A percentile compares a stretch with the other conserved stretches of the same genome.
phyloP scores from a whole-genome alignment of 2,113 vertebrate species.

The Catharus fuscescens region DNA sequence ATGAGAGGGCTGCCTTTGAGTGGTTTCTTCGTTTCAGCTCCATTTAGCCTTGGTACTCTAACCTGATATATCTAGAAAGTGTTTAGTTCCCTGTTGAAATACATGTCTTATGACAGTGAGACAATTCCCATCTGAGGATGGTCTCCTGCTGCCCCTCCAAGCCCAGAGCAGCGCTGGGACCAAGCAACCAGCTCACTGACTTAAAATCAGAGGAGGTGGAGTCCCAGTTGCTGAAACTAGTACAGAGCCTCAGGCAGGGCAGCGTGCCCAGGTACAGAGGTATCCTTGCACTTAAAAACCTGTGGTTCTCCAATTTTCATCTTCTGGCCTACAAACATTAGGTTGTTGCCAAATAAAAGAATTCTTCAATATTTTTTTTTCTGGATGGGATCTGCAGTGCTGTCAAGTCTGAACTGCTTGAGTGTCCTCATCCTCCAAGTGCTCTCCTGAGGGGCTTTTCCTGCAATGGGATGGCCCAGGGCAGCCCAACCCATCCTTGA shows the following conservation, averaged over 20 bases:
- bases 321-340: background rate
- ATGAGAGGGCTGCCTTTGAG: background rate
- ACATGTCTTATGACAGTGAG: background rate
- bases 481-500: background rate
- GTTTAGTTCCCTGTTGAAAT: background rate
- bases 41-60: background rate
- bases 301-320: background rate
- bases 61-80: background rate
- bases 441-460: background rate
- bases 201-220: background rate
- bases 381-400: background rate
- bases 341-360: background rate
- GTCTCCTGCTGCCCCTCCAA: background rate
- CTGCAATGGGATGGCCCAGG: background rate
- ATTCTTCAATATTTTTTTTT: background rate
- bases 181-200: background rate
- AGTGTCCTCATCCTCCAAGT: background rate
- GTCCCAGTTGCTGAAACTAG: background rate
- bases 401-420: background rate
- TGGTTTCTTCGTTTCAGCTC: background rate
- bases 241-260: background rate
- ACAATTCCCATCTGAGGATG: background rate
- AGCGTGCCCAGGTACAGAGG: fast-evolving
- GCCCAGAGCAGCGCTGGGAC: background rate
- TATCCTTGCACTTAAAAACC: background rate